A percentile compares a stretch with the other conserved stretches of the same genome.
Conservation (phyloP, 2,888 invertebrate genomes). For the Anaspis maculata region DNA sequence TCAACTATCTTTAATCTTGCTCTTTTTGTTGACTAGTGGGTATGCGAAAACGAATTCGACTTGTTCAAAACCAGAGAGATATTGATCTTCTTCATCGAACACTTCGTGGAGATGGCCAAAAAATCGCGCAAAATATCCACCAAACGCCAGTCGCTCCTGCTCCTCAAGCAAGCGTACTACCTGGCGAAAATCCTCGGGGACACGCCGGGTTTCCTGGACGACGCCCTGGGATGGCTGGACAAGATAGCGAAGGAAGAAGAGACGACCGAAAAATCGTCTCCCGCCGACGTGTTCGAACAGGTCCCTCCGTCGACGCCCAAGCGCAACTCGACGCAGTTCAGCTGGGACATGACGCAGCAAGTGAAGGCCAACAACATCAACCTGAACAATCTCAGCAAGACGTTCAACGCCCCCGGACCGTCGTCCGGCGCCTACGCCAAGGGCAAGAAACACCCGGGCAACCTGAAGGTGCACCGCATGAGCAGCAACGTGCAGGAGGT, state of each 20-base stretch:
- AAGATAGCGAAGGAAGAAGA: conserved; percentile 48
- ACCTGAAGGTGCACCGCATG: conserved; percentile 2
- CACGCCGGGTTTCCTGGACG: conserved; percentile 47
- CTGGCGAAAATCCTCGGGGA: conserved; percentile 55
- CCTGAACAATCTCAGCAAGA: conserved; percentile 11
- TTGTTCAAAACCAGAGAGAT: conserved; percentile 53
- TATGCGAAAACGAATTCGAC: conserved; percentile 43
- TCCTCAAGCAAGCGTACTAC: conserved; percentile 62
- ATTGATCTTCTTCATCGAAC: conserved; percentile 61
- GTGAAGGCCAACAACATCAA: conserved; percentile 15
- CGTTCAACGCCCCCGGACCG: conserved; percentile 5
- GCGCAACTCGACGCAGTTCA: conserved; percentile 17
- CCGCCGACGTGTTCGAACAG: conserved; percentile 37
- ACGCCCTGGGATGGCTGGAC: conserved; percentile 48
- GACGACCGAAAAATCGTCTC: conserved; percentile 44
- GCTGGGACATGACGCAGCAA: conserved; percentile 14
- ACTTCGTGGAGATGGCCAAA: conserved; percentile 63
- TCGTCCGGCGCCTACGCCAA: conserved; percentile 6
- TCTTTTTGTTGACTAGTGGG: conserved; percentile 29
- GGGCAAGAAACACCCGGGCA: conserved; percentile 8
- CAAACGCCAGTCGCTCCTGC: conserved; percentile 54
- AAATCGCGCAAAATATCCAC: conserved; percentile 55
- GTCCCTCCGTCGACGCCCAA: conserved; percentile 19
- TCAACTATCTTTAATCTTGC: too few species aligned
- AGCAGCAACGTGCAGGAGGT: conserved; percentile 3